Conservation (phyloP, 1,140 invertebrate genomes). For the Drosophila yakuba region DNA sequence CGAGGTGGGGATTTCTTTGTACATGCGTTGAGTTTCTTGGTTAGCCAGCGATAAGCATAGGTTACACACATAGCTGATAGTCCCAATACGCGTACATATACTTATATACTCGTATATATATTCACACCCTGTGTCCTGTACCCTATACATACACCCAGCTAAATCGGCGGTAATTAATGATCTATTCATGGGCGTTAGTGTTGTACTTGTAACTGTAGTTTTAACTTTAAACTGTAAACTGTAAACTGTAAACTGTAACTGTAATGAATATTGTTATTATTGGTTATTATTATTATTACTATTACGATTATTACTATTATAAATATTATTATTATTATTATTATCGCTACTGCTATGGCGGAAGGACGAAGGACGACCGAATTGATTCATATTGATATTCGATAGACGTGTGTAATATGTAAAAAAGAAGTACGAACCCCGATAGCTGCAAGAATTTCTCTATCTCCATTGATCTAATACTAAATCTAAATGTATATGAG, state of each 20-base stretch:
- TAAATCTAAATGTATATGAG: conserved; percentile 32
- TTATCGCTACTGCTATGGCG: conserved; percentile 51
- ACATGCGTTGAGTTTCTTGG: conserved; percentile 64
- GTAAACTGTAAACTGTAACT: conserved; percentile 45
- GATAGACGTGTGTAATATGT: conserved; percentile 52
- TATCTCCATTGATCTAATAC: conserved; percentile 45
- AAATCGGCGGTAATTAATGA: conserved; percentile 58
- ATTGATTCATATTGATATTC: conserved; percentile 74
- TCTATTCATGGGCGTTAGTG: conserved; percentile 82
- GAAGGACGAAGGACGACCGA: conserved; percentile 34
- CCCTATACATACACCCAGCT: conserved; percentile 45
- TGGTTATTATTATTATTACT: conserved; percentile 65
- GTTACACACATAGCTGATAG: conserved; percentile 70
- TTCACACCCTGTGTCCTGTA: conserved; percentile 40
- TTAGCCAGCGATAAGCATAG: conserved; percentile 54
- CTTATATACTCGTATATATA: conserved; percentile 40
- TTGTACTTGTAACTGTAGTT: conserved; percentile 75
- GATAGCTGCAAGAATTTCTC: conserved; percentile 68
- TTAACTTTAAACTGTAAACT: conserved; percentile 56
- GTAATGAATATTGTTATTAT: conserved; percentile 76
- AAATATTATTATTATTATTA: conserved; percentile 54
- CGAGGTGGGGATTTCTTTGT: conserved; percentile 50
- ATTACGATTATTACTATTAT: conserved; percentile 59
- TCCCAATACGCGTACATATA: conserved; percentile 34
- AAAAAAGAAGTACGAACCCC: conserved; percentile 36